Evolutionary conservation across 2,888 invertebrate genomes (phyloP).

Genomic region (Aphrophora alni): DNA sequence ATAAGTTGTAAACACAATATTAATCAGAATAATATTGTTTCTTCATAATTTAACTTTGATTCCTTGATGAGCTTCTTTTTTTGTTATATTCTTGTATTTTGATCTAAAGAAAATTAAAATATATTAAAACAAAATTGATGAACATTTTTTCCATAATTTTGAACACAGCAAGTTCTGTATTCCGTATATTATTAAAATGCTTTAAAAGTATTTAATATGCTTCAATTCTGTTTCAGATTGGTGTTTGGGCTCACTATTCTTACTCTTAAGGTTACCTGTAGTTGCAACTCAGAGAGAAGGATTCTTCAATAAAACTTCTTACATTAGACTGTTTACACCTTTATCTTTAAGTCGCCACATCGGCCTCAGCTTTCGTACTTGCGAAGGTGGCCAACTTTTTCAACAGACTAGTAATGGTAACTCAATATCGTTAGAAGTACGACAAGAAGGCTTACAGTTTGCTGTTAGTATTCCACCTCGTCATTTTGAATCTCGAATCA

Average conservation of each 20-base stretch:
- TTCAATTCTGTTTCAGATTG: background rate
- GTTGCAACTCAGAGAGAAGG: slow-evolving; percentile 65
- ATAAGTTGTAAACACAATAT: no score
- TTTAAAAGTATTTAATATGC: no score
- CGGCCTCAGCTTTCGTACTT: slow-evolving; percentile 82
- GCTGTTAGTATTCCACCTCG: slow-evolving; percentile 52
- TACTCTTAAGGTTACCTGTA: background rate
- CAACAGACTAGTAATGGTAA: slow-evolving; percentile 51
- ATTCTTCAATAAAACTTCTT: slow-evolving; percentile 83
- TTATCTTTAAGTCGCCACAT: slow-evolving; percentile 72
- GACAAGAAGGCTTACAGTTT: slow-evolving; percentile 61
- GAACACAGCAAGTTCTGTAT: no score
- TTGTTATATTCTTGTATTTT: no score
- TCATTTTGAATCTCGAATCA: slow-evolving; percentile 66
- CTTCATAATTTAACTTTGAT: no score
- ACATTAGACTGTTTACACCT: slow-evolving; percentile 73
- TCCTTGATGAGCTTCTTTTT: no score
- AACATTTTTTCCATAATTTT: no score
- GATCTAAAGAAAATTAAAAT: no score
- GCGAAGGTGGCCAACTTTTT: slow-evolving; percentile 65
- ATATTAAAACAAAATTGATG: no score
- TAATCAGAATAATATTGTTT: no score
- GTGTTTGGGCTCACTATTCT: background rate
- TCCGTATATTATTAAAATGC: no score
- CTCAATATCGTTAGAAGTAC: slow-evolving; percentile 56